Base-by-base conservation (phyloP, 2,113 vertebrate genomes). In the Colinus virginianus region DNA sequence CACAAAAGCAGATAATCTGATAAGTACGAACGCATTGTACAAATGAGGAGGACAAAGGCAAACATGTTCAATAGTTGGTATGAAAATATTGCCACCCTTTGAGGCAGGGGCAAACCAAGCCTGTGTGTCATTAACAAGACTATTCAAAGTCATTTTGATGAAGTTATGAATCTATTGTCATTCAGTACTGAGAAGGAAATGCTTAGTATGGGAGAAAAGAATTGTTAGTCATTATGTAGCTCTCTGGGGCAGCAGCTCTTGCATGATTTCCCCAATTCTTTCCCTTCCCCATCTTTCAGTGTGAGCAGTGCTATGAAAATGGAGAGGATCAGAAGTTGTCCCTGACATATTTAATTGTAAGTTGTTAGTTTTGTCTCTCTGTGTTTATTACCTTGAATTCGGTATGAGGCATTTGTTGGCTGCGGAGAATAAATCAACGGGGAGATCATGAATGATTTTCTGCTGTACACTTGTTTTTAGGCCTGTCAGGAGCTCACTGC, bases 351-450 rank as follows among this genome's bases (percentile, higher is more conserved):
- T 67, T 49, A 45, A 62, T 72, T 64, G 61, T 58, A 87, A 83
- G 38, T 38, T 77, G 70, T 72, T 77, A 48, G 49, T 58, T 92
- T 92, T 90, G 43, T 42, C 45, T 87, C 94, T 96, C 68, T 75
- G 48, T n/a, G 68, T 90, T 87, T 58, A 45, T 92, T 92, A 69
- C 45, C 92, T 67, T 84, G 51, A 84, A 84, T 91, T 89, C 58
- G 56, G 7, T 34, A n/a, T 8, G 6, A 51, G 48, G 20, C 21
- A 78, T 79, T 59, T 93, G 34, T 94, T 61, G 45, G 40, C 59
- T 86, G 58, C 32, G 71, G 62, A 96, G 79, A 96, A 75, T 87
- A 91, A 88, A 92, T 78, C 80, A 56, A 56, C n/a, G 71, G 72
- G 79, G 90, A 96, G 71, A 69, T 84, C n/a, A 63, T 55, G 83